A percentile compares a stretch with the other conserved stretches of the same genome.
Conservation (phyloP, 2,797 vertebrate genomes). For the Chromis chromis region DNA sequence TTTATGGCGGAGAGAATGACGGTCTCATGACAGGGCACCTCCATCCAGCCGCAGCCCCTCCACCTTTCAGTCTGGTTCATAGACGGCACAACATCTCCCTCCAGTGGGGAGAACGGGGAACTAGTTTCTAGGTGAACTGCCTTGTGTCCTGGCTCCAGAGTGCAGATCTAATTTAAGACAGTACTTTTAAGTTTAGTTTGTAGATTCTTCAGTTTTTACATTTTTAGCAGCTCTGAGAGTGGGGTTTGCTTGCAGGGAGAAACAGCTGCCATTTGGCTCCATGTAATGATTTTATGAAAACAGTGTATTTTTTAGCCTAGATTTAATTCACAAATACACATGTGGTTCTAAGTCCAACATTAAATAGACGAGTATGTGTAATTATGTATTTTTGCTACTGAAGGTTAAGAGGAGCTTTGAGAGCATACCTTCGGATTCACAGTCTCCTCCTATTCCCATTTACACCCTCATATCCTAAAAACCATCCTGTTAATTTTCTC, state of each 20-base stretch:
- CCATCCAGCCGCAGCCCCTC: slow-evolving; percentile 75
- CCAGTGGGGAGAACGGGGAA: slow-evolving; percentile 67
- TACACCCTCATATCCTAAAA: not conserved
- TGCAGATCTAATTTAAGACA: not conserved
- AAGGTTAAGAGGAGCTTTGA: not conserved
- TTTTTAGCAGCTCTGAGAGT: not conserved
- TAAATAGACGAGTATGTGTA: too few species aligned
- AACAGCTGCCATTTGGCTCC: not conserved
- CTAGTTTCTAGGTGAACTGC: not conserved
- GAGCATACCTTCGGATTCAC: not conserved
- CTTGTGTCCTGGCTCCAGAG: not conserved
- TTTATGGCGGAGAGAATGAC: slow-evolving; percentile 88
- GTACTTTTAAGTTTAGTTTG: not conserved
- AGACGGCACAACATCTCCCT: slow-evolving; percentile 76
- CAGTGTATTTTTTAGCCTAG: not conserved
- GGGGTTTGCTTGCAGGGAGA: not conserved
- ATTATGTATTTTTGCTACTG: not conserved
- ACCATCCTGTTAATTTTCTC: not conserved
- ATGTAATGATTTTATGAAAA: not conserved
- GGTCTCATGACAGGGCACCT: slow-evolving; percentile 83
- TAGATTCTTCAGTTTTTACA: not conserved
- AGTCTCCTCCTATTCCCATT: not conserved
- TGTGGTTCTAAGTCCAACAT: not conserved
- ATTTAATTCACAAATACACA: not conserved
- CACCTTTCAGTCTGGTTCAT: slow-evolving; percentile 21